Evolutionary conservation across 2,888 invertebrate species (phyloP), one percentile per base, ranked within the genome.

Genomic region (Cryptocheilus praepositus): DNA sequence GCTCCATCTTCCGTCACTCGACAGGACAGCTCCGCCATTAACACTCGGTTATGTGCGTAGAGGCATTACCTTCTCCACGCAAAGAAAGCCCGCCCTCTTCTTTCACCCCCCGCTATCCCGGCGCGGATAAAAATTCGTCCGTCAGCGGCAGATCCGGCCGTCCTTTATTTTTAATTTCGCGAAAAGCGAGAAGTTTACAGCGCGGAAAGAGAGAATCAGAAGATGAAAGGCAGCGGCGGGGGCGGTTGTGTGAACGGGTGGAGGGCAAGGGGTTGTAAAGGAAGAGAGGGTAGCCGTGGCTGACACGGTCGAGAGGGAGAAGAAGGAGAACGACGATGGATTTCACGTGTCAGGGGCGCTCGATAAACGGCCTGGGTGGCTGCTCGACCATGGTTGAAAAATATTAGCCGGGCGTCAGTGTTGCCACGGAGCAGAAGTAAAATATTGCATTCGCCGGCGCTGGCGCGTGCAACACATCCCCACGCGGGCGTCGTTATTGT

Each of bases 321-420:
- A 56, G 67, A 63, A 59, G 52, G 55, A 60, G 51, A 49, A 25
- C 44, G 58, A 66, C 70, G 72, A 70, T 72, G 71, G 71, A 72
- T 70, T 72, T 72, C 66, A 70, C 66, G 72, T 72, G 72, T 72
- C 72, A 72, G 61, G 61, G 61, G 51, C 65, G 64, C 61, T 62
- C 72, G 70, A 72, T 72, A 70, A 72, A 72, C 72, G 72, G 72
- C 64, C 70, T 43, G 51, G 64, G 55, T 70, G 61, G 66, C 70
- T 66, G 72, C 72, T 72, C 70, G 72, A 72, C 72, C 66, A 70
- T 72, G 66, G 61, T 70, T 64, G 72, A 72, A 72, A 72, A 72
- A 72, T 72, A 72, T 72, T 72, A 72, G 70, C 66, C 64, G 61
- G 66, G 60, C 59, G 70, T 70, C 70, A 61, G 72, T 66, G 70